phyloP scores from a whole-genome alignment of 2,113 vertebrate species.

The Candoia aspera region DNA sequence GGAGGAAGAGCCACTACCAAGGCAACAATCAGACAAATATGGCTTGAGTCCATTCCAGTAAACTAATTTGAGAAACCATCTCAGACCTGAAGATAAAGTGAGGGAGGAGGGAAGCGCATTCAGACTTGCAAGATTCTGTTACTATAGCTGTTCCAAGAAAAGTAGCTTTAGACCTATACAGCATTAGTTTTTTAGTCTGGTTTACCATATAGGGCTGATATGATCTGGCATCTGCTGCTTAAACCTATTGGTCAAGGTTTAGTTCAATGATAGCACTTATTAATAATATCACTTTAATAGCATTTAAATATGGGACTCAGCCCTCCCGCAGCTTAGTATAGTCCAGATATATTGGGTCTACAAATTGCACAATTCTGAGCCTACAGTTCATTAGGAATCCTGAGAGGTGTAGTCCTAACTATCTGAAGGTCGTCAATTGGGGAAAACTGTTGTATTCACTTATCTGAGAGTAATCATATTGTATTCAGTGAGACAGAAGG shows the following conservation, averaged over 20 bases:
- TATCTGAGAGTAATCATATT: neutral
- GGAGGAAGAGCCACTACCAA: neutral
- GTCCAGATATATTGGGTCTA: neutral
- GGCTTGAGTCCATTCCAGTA: neutral
- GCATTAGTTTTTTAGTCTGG: neutral
- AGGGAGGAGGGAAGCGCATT: neutral
- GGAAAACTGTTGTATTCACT: no score
- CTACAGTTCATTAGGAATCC: no score
- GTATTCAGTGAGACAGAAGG: neutral
- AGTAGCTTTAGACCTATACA: neutral
- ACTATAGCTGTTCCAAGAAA: neutral
- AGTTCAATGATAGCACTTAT: neutral
- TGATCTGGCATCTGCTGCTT: neutral
- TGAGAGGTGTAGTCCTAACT: no score
- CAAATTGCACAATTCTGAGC: neutral
- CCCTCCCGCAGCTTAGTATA: neutral
- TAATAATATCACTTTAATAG: neutral
- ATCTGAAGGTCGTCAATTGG: no score
- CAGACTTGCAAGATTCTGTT: neutral
- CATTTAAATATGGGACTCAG: neutral
- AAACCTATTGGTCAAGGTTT: neutral
- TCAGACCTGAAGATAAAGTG: neutral
- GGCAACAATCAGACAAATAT: neutral
- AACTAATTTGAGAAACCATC: neutral
- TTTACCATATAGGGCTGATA: neutral